phyloP scores from a whole-genome alignment of 2,797 vertebrate genomes.

The Gymnocypris eckloni region DNA sequence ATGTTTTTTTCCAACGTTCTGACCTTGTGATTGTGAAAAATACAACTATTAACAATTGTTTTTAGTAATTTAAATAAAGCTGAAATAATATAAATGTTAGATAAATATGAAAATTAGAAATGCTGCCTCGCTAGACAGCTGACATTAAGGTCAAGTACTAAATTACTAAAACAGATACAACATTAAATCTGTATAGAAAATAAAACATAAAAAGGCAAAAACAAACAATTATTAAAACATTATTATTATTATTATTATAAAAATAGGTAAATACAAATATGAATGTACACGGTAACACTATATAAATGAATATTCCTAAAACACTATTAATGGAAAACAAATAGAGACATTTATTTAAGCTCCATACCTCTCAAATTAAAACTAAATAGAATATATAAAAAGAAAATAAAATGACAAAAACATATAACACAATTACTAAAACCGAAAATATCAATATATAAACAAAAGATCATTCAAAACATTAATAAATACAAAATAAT shows the following conservation, averaged over 20 bases:
- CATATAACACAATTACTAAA: too few relatives aligned
- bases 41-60: background rate
- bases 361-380: background rate
- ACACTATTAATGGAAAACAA: background rate
- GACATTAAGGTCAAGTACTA: background rate
- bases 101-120: background rate
- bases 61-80: background rate
- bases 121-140: background rate
- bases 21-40: background rate
- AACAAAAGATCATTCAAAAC: too few relatives aligned
- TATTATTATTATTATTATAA: background rate
- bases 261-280: background rate
- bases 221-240: background rate
- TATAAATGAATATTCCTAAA: background rate
- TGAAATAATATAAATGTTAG: background rate
- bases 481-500: too few relatives aligned
- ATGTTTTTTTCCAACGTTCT: background rate
- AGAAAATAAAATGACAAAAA: too few relatives aligned
- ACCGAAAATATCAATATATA: too few relatives aligned
- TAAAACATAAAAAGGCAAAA: background rate
- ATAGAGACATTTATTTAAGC: background rate
- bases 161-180: background rate
- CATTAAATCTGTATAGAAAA: background rate
- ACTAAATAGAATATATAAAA: background rate
- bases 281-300: too few relatives aligned